Evolutionary conservation across 2,113 vertebrate genomes (phyloP), one percentile per base, ranked within the genome.

Genomic region (Percina caprodes): DNA sequence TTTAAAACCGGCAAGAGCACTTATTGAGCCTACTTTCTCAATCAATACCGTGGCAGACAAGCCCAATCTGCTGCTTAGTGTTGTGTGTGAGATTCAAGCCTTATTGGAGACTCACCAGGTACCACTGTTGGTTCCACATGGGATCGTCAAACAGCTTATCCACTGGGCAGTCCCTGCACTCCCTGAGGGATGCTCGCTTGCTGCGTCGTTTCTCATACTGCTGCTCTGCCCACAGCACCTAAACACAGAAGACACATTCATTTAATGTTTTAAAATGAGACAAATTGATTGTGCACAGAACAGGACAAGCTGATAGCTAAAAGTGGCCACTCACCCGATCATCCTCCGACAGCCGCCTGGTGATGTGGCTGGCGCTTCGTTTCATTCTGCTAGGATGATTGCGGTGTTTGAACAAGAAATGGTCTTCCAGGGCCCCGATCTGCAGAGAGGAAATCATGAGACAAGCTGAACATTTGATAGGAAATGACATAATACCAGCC

Each of bases 71-170:
- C 18, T 61, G 8, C 48, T 63, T 8, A 45, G 52, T 77, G 42
- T 30, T 21, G 30, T 23, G 33, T 59, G 45, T 26, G 5, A 60
- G 3, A 15, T 35, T 65, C 2, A 58, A 42, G 66, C 7, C 5
- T 58, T 54, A 14, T 10, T 35, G 21, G 39, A 74, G 62, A 92
- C 97, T 96, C 94, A 99, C 98, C 96, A 99, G 92, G 82, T 99
- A 99, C 98, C 98, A 99, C 92, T 99, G 98, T 85, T 97, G 96
- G 87, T 96, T 97, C 98, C 98, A 99, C 98, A 99, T 98, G 2
- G 98, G 98, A 63, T 99, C 98, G 6, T 97, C 97, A 81, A 99
- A 99, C 80, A 99, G 96, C 74, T 97, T 96, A 79, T 96, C 93
- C 72, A 95, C 97, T 0, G 95, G 85, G 60, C 95, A 96, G 58